Conservation (phyloP, 1,140 invertebrate genomes). For the Vollenhovia emeryi region DNA sequence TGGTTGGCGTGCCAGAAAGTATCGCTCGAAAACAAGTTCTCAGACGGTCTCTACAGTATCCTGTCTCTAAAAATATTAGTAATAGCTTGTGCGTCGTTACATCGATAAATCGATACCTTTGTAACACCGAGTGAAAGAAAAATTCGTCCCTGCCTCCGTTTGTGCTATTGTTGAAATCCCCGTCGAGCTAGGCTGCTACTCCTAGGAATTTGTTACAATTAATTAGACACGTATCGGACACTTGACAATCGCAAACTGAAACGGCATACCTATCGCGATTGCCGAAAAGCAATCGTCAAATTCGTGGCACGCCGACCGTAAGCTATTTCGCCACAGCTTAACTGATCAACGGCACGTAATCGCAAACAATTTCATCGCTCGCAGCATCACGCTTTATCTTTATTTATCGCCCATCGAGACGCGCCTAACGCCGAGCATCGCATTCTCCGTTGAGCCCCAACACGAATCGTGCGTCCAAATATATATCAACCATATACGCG, state of each 20-base stretch:
- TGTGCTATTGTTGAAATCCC: slow-evolving; percentile 43
- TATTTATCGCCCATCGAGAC: slow-evolving; percentile 53
- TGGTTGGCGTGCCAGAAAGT: slow-evolving; percentile 16
- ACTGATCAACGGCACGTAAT: slow-evolving; percentile 25
- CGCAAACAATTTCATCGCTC: slow-evolving; percentile 22
- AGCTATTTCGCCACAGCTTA: not conserved
- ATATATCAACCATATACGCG: slow-evolving; percentile 64
- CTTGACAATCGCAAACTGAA: not conserved
- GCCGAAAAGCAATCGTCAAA: slow-evolving; percentile 5
- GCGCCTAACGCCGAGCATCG: slow-evolving; percentile 57
- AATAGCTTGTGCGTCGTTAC: slow-evolving; percentile 22
- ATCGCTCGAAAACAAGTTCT: slow-evolving; percentile 26
- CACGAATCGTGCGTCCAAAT: slow-evolving; percentile 63
- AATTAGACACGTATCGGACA: slow-evolving; percentile 29
- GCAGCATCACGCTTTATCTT: not conserved
- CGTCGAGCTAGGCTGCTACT: not conserved
- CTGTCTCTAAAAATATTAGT: not conserved
- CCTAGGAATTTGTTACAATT: not conserved
- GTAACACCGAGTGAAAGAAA: not conserved
- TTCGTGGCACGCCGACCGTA: slow-evolving; percentile 16
- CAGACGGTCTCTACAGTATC: not conserved
- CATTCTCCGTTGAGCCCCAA: slow-evolving; percentile 62
- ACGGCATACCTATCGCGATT: not conserved
- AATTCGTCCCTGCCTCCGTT: slow-evolving; percentile 10
- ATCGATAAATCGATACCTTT: not conserved